Conservation (phyloP, 2,113 vertebrate genomes). For the Thinocorus orbignyianus region DNA sequence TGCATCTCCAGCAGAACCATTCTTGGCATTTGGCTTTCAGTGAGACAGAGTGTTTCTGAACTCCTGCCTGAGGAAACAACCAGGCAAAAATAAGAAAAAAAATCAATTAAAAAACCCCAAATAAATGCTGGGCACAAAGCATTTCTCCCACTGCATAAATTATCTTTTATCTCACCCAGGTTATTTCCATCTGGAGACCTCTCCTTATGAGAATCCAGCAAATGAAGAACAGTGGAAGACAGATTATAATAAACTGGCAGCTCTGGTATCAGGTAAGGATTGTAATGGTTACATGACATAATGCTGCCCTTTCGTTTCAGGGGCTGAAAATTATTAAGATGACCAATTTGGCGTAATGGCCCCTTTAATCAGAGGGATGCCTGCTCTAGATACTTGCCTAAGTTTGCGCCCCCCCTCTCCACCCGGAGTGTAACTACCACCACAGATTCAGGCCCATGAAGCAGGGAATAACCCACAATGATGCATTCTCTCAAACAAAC, state of each 20-base stretch:
- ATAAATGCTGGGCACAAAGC: not conserved
- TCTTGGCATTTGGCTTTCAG: not conserved
- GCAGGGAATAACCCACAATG: not conserved
- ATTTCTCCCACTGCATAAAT: not conserved
- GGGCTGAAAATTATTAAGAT: not conserved
- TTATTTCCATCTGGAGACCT: slow-evolving; percentile 83
- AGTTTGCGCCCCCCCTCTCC: not conserved
- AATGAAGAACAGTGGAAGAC: slow-evolving; percentile 81
- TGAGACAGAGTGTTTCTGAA: not conserved
- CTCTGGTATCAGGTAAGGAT: slow-evolving; percentile 81
- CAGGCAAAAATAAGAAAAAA: not conserved
- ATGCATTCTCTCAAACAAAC: not conserved
- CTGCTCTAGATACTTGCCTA: not conserved
- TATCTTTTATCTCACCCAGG: slow-evolving; percentile 68
- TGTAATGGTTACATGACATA: not conserved
- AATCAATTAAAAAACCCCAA: not conserved
- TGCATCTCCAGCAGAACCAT: not conserved
- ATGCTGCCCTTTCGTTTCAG: not conserved
- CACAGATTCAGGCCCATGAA: not conserved
- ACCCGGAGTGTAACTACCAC: not conserved
- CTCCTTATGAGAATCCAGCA: slow-evolving; percentile 86
- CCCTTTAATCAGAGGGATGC: not conserved
- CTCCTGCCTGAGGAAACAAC: not conserved
- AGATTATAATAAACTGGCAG: slow-evolving; percentile 81
- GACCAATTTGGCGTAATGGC: not conserved